Conservation (phyloP, 2,888 invertebrate genomes). For the Cheilosia variabilis region DNA sequence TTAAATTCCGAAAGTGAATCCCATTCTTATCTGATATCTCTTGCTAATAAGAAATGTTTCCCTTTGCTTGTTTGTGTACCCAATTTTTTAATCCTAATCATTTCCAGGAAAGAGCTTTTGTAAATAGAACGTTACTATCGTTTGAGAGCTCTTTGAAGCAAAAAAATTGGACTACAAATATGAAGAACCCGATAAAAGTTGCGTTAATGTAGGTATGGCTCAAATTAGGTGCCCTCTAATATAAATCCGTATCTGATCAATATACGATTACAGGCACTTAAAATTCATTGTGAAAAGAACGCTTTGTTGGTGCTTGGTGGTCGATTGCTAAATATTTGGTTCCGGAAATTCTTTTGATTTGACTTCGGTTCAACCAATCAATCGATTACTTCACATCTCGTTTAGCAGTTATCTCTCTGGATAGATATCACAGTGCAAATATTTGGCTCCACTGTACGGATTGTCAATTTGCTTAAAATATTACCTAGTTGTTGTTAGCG, state of each 20-base stretch:
- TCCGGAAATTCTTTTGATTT: conserved; percentile 1
- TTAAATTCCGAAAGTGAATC: too few relatives aligned
- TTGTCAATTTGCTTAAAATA: too few relatives aligned
- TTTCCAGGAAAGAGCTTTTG: not conserved
- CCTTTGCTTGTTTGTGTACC: not conserved
- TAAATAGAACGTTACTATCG: not conserved
- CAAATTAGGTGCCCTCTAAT: not conserved
- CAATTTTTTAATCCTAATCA: not conserved
- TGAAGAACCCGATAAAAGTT: not conserved
- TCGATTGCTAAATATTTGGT: not conserved
- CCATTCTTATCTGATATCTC: too few relatives aligned
- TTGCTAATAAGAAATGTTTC: not conserved
- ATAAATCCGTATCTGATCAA: not conserved
- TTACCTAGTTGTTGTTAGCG: too few relatives aligned
- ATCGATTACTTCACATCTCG: not conserved
- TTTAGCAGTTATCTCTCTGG: not conserved
- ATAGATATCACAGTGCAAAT: too few relatives aligned
- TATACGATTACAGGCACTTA: not conserved
- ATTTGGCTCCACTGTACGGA: too few relatives aligned
- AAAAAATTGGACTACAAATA: not conserved
- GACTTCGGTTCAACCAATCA: not conserved
- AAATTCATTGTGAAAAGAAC: not conserved
- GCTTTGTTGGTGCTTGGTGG: not conserved
- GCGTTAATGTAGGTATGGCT: not conserved
- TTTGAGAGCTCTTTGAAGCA: too few relatives aligned